Conservation (phyloP, 2,113 vertebrate genomes). For the Sander lucioperca region DNA sequence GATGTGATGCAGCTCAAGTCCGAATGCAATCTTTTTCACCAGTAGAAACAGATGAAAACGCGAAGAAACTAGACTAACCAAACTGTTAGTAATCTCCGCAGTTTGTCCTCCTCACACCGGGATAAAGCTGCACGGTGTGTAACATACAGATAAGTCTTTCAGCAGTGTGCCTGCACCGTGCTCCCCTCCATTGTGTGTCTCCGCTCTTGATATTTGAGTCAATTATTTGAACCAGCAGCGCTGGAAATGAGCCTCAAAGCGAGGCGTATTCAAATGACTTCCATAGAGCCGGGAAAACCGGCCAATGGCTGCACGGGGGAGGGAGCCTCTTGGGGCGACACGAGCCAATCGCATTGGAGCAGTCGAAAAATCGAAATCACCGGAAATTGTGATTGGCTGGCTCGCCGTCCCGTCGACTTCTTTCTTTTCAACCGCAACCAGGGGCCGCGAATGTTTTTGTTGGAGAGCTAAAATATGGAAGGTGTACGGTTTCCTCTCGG, state of each 20-base stretch:
- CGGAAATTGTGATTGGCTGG: constrained; percentile 72
- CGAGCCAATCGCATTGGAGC: constrained; percentile 65
- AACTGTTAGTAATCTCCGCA: neutral
- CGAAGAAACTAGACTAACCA: constrained; percentile 13
- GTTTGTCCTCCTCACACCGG: neutral
- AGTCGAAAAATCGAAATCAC: constrained; percentile 63
- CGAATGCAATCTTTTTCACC: constrained; percentile 4
- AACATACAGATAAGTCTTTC: constrained; percentile 26
- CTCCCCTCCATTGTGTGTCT: constrained; percentile 59
- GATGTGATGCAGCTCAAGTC: constrained; percentile 22
- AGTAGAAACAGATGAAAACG: neutral
- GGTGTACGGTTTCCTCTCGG: constrained; percentile 73
- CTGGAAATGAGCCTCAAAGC: constrained; percentile 52
- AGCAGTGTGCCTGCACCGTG: constrained; percentile 18
- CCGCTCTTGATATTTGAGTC: constrained; percentile 39
- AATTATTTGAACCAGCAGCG: constrained; percentile 56
- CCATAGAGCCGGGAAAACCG: constrained; percentile 78
- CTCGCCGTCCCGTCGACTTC: constrained; percentile 24
- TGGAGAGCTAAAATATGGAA: constrained; percentile 56
- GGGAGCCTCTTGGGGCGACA: neutral
- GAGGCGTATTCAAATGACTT: constrained; percentile 80
- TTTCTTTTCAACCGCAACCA: constrained; percentile 36
- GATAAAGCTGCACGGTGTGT: constrained; percentile 1
- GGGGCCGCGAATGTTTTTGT: constrained; percentile 61
- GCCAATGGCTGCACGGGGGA: constrained; percentile 62